Base-by-base conservation (phyloP, 2,113 vertebrate genomes). In the Oncorhynchus clarkii region DNA sequence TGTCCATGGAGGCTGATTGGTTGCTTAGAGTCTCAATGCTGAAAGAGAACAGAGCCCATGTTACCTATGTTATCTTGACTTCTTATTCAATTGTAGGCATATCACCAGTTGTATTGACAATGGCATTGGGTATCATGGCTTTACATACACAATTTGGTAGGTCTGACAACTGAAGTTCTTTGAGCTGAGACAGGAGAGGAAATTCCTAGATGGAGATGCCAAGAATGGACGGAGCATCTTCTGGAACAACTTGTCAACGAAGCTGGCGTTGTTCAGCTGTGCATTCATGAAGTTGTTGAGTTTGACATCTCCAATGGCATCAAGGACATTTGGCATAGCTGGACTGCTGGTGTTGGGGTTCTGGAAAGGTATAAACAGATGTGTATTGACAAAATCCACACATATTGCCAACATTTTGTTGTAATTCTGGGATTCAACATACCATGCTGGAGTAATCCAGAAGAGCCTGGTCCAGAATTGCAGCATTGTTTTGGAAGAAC, bases 121-220 rank as follows among this genome's bases (percentile, higher is more conserved):
- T 14, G 69, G 48, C 67, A 51, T 22, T 62, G 12, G 12, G 2
- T 29, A 27, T 70, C 16, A 24, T 8, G 49, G 3, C 11, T 31
- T 64, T 65, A 69, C 87, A 84, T 90, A 90, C 87, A 87, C 81
- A 70, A 51, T 72, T 34, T 83, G 86, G 80, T 88, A 91, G 1
- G 80, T 82, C 1, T 68, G 22, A 71, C 88, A 90, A 78, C 85
- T 91, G 80, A 91, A 86, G 75, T 84, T 79, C 65, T 78, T 87
- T 69, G 73, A 62, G 76, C 79, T 82, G 3, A 89, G 82, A 45
- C 81, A 84, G 54, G 69, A 74, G 1, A 89, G 84, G 75, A 88
- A 85, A 24, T 82, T 78, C 22, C 1, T 1, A 6, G 87, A 87
- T 39, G 78, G 70, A 62, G 77, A 74, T 72, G 82, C 49, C 70